phyloP scores from a whole-genome alignment of 1,140 invertebrate species.

The Mactra quadrangularis region DNA sequence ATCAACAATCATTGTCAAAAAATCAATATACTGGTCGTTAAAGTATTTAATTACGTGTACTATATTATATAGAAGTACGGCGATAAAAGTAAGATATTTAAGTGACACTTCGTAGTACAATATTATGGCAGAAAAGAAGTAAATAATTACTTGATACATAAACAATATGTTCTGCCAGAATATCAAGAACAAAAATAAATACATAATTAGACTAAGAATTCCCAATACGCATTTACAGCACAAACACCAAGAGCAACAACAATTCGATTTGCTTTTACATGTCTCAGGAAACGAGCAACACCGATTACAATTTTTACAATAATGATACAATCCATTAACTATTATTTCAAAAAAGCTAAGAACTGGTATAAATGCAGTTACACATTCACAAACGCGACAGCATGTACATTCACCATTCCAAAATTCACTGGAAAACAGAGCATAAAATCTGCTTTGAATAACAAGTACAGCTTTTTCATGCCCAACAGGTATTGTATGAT shows the following conservation, averaged over 20 bases:
- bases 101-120: conserved; percentile 28
- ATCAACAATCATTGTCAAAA: conserved; percentile 7
- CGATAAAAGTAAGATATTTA: conserved; percentile 10
- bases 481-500: neutral
- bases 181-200: neutral
- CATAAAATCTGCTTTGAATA: conserved; percentile 30
- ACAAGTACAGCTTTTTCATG: neutral
- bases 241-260: neutral
- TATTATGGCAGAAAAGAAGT: conserved; percentile 19
- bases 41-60: conserved; percentile 7
- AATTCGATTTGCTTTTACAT: neutral
- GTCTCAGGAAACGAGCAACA: neutral
- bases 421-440: conserved; percentile 14
- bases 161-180: conserved; percentile 11
- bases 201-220: neutral
- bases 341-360: neutral
- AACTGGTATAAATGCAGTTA: too few relatives aligned
- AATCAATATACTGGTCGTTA: neutral
- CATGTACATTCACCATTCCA: neutral
- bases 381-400: conserved; percentile 13
- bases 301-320: conserved; percentile 15
- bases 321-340: conserved; percentile 4
- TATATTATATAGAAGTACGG: conserved; percentile 12
- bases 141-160: conserved; percentile 6
- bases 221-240: neutral